phyloP scores from a whole-genome alignment of 2,888 invertebrate species.

The Cephus pygmeus region DNA sequence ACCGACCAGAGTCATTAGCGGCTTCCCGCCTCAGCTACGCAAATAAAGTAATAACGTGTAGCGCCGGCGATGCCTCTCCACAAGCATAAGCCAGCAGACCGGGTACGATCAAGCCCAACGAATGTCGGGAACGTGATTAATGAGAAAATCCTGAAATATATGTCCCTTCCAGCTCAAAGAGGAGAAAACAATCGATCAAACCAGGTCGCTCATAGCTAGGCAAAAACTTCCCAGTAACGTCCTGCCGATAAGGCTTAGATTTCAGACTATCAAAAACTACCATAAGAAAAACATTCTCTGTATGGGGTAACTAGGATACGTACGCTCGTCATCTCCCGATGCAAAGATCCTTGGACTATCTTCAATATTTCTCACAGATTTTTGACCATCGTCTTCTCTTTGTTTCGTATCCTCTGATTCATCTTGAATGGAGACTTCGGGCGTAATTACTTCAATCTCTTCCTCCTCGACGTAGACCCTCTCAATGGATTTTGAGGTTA shows the following conservation, averaged over 20 bases:
- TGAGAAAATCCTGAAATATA: not conserved
- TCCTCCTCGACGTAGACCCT: not conserved
- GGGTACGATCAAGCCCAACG: not conserved
- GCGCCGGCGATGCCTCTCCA: not conserved
- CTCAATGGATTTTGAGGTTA: not conserved
- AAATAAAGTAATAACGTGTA: conserved; percentile 6
- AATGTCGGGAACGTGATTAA: not conserved
- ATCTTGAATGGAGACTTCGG: not conserved
- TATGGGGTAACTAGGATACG: not conserved
- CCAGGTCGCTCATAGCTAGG: not conserved
- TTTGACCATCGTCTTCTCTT: not conserved
- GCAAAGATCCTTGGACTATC: not conserved
- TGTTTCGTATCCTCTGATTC: conserved; percentile 27
- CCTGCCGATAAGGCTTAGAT: not conserved
- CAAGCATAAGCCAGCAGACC: not conserved
- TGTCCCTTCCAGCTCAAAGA: not conserved
- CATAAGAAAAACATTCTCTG: not conserved
- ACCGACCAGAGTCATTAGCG: conserved; percentile 1
- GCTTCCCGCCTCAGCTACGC: not conserved
- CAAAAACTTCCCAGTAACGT: not conserved
- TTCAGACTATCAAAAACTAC: not conserved
- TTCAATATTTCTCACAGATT: not conserved
- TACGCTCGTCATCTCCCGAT: not conserved
- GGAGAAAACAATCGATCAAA: not conserved
- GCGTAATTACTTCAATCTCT: not conserved